A percentile compares a stretch with the other conserved stretches of the same genome.
Evolutionary conservation across 2,113 vertebrate species (phyloP).

Genomic region (Malurus alboscapulatus): DNA sequence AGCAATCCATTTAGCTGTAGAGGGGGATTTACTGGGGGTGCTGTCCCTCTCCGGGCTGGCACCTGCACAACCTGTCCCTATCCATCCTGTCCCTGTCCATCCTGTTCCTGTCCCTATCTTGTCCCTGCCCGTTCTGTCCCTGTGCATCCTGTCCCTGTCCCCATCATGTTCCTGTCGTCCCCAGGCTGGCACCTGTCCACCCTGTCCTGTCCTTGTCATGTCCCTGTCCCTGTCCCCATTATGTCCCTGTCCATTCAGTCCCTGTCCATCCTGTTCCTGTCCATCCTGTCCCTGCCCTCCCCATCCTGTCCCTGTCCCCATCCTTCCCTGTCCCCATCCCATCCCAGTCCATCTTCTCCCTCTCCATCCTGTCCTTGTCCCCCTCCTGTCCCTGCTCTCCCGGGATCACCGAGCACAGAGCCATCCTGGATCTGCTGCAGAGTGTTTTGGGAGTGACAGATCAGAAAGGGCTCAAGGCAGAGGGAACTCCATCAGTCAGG

Average conservation of each 20-base stretch:
- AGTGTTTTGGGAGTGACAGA: not conserved
- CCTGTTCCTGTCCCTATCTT: too few relatives aligned
- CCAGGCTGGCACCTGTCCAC: too few relatives aligned
- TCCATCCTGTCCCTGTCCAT: too few relatives aligned
- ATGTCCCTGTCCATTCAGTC: too few relatives aligned
- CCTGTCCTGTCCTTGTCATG: too few relatives aligned
- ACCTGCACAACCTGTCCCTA: not conserved
- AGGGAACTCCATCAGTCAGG: not conserved
- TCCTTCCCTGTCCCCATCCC: too few relatives aligned
- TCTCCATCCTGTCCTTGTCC: too few relatives aligned
- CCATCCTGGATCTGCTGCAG: not conserved
- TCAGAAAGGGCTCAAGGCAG: accelerated
- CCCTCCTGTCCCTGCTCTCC: not conserved
- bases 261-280: not conserved
- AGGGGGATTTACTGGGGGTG: conserved; percentile 21
- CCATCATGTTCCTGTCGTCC: too few relatives aligned
- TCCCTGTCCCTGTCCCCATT: too few relatives aligned
- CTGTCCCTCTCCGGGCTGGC: not conserved
- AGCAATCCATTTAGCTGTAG: conserved; percentile 40
- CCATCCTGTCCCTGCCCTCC: too few relatives aligned
- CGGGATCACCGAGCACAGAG: not conserved
- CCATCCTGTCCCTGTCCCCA: too few relatives aligned
- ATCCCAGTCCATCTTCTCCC: too few relatives aligned
- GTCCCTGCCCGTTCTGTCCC: not conserved
- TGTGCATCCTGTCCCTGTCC: not conserved